phyloP scores from a whole-genome alignment of 2,113 vertebrate species.

The Phaethornis superciliosus region DNA sequence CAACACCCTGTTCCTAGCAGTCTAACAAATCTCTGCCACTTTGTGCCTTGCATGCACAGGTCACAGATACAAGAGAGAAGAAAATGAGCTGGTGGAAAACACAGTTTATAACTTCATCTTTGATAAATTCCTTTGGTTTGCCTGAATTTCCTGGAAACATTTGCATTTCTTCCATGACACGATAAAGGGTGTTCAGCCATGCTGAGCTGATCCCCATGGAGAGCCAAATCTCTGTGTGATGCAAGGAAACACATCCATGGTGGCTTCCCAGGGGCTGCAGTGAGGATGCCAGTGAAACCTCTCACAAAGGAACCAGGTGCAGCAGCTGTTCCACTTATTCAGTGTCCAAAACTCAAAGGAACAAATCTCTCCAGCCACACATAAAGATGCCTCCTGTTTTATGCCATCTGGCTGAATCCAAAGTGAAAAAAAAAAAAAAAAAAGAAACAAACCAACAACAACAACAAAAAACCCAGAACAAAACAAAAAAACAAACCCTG shows the following conservation, averaged over 20 bases:
- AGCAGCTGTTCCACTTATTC: neutral
- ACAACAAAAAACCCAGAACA: neutral
- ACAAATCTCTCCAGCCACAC: neutral
- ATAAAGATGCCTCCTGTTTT: neutral
- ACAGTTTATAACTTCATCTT: neutral
- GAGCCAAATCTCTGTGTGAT: neutral
- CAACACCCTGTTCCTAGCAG: neutral
- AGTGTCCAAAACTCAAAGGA: neutral
- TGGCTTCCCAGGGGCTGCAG: neutral
- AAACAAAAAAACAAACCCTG: too few species aligned
- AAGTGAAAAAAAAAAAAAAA: neutral
- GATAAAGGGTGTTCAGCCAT: accelerated
- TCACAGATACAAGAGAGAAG: neutral
- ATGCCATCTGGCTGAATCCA: neutral
- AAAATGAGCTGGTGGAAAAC: neutral
- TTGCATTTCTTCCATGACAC: neutral
- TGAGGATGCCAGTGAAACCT: neutral
- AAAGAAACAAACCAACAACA: too few species aligned
- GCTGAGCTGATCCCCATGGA: neutral
- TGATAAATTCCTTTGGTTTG: neutral
- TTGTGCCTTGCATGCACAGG: accelerated
- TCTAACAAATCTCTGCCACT: neutral
- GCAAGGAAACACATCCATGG: neutral
- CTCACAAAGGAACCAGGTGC: neutral
- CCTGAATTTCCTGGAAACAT: neutral